Base-by-base conservation (phyloP, 2,888 invertebrate species). In the Folsomia manolachei region DNA sequence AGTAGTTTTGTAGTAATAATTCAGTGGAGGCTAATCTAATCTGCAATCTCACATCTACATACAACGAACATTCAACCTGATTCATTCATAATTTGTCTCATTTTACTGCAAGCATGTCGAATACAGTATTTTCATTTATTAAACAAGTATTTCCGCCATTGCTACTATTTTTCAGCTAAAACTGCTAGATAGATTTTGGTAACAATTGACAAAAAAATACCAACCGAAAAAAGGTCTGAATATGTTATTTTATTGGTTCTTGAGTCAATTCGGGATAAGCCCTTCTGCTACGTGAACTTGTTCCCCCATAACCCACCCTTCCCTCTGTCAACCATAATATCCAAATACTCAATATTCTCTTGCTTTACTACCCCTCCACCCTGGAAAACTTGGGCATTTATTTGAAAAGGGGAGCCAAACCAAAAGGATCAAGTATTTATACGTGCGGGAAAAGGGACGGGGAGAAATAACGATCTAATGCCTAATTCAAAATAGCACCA, bases 61-160 rank as follows among this genome's bases (percentile, higher is more conserved):
- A n/a, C n/a, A n/a, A n/a, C n/a, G 14, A 39, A 39, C 39, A 39
- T 14, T 39, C 39, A 39, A 39, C 14, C 7, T 4, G 56, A 56
- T 56, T 56, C 56, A 56, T 56, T 56, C 56, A 56, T 56, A 56
- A 56, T 56, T 56, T 56, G 56, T 56, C 56, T 19, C 11, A 56
- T 56, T 56, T 56, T 56, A 19, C 7, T 56, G 11, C 21, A 14
- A 56, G n/a, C 56, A 56, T 56, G 51, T 51, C n/a, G 4, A 39
- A 39, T 39, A 14, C 7, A 9, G 4, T 39, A 39, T 39, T 39
- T 39, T 39, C 14, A 39, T 39, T n/a, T n/a, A n/a, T n/a, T n/a
- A n/a, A n/a, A n/a, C n/a, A n/a, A n/a, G n/a, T n/a, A n/a, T n/a
- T n/a, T n/a, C n/a, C n/a, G n/a, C n/a, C n/a, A n/a, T n/a, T n/a